These are phyloP conservation scores for Ectemnius continuus DNA, from an alignment of 2,888 invertebrate species.

Conservation along the genomic window DNA sequence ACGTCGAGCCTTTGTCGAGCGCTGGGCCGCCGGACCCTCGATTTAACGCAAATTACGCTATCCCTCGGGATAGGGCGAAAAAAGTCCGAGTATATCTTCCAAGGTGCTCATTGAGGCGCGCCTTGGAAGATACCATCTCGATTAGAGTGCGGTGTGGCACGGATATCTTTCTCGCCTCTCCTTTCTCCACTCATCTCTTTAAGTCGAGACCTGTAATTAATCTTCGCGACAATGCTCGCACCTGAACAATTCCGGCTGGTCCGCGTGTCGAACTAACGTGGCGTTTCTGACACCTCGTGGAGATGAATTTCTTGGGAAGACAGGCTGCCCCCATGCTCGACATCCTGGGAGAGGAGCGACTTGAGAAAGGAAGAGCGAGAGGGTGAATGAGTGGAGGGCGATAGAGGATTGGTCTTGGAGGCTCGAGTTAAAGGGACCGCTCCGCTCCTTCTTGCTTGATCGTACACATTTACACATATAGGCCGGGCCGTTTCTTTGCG, in stretches of 20 bases:
- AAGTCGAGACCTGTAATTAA: conserved; percentile 1
- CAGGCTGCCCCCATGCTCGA: not conserved
- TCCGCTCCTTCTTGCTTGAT: no score
- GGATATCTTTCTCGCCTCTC: not conserved
- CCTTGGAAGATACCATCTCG: not conserved
- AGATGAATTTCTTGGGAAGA: not conserved
- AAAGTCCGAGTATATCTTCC: conserved; percentile 2
- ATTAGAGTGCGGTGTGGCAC: not conserved
- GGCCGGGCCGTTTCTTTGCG: not conserved
- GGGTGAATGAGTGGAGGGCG: not conserved
- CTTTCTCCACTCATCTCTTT: not conserved
- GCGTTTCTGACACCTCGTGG: not conserved
- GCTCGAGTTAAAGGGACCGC: conserved; percentile 3
- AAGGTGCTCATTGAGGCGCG: not conserved
- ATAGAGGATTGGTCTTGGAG: not conserved
- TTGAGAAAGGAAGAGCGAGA: not conserved
- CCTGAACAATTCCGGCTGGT: not conserved
- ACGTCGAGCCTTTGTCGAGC: not conserved
- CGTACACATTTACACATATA: no score
- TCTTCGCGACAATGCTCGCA: conserved; percentile 4
- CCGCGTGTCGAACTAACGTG: not conserved
- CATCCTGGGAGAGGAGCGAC: not conserved
- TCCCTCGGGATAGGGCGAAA: not conserved
- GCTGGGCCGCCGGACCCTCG: not conserved
- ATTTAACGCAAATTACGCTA: conserved; percentile 10